Base-by-base conservation (phyloP, 2,797 vertebrate species). In the Pelochelys cantorii region DNA sequence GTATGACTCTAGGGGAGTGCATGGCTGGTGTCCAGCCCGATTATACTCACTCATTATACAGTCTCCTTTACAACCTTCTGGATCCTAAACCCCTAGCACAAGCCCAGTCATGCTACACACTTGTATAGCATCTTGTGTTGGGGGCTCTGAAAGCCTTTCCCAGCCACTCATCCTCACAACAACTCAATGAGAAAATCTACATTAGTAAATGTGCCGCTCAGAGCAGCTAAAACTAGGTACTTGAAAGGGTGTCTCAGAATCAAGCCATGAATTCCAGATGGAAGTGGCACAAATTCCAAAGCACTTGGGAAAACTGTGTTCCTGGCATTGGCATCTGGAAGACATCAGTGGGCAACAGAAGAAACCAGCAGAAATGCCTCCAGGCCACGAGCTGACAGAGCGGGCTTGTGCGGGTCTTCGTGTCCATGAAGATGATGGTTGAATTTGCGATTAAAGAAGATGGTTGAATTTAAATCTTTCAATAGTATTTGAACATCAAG, bases 241-340 rank as follows among this genome's bases (percentile, higher is more conserved):
- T 68, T n/a, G 34, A 68, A 31, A 99, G 99, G 99, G 99, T 93
- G 98, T 99, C 90, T 99, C 99, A 9, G 99, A 99, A 92, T 98
- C 99, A 74, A 99, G 98, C 94, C 99, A 99, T 82, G 99, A 99
- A 94, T 96, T 99, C 5, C 99, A 99, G 97, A 98, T 99, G 94
- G 99, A 99, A 96, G 99, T 99, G 85, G 90, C 98, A 0, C 97
- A 99, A 92, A 99, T 99, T 94, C 99, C 99, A 98, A 99, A 99
- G 91, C 99, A 99, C 92, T 96, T 99, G 92, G 94, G 98, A 23
- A 99, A 99, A 97, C 98, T 99, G 79, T 98, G 99, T 84, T 98
- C 99, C 77, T 99, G 99, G 99, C 99, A 99, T 65, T 99, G 99
- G 93, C 99, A 99, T 78, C 97, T 99, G 25, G 99, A 99, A 91